phyloP scores from a whole-genome alignment of 2,797 vertebrate genomes.

The Megalops cyprinoides region DNA sequence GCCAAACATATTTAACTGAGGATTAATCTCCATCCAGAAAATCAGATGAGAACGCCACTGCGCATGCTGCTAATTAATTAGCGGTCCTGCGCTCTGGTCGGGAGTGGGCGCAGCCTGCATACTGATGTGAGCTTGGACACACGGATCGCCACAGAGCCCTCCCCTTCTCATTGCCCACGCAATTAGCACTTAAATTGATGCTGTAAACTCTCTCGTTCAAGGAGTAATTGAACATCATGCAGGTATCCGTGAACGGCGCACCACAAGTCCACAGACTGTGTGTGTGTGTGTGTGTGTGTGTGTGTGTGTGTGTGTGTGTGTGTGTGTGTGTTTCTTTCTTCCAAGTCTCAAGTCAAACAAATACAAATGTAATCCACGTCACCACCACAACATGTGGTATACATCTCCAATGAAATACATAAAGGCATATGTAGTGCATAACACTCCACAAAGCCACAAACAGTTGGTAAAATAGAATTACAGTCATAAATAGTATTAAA shows the following conservation, averaged over 20 bases:
- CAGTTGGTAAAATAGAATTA: no score
- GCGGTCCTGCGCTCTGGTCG: constrained; percentile 85
- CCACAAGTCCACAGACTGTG: constrained; percentile 77
- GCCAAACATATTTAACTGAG: constrained; percentile 93
- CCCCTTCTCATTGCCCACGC: constrained; percentile 94
- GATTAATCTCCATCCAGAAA: constrained; percentile 97
- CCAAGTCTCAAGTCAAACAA: constrained; percentile 67
- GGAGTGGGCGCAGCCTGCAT: constrained; percentile 80
- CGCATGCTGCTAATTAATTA: constrained; percentile 99
- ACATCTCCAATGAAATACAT: no score
- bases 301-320: constrained; percentile 57
- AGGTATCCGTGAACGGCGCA: constrained; percentile 87
- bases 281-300: constrained; percentile 26
- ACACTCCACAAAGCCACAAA: no score
- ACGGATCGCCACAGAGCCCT: constrained; percentile 85
- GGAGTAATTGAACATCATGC: constrained; percentile 92
- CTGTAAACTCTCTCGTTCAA: constrained; percentile 91
- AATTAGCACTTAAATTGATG: constrained; percentile 98
- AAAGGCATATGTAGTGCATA: no score
- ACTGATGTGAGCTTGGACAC: constrained; percentile 90
- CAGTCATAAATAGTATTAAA: no score
- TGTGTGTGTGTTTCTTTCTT: constrained; percentile 55
- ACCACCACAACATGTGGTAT: no score
- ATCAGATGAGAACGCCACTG: constrained; percentile 88
- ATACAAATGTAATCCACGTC: no score